Base-by-base conservation (phyloP, 2,888 invertebrate genomes). In the Trissolcus brochymenae region DNA sequence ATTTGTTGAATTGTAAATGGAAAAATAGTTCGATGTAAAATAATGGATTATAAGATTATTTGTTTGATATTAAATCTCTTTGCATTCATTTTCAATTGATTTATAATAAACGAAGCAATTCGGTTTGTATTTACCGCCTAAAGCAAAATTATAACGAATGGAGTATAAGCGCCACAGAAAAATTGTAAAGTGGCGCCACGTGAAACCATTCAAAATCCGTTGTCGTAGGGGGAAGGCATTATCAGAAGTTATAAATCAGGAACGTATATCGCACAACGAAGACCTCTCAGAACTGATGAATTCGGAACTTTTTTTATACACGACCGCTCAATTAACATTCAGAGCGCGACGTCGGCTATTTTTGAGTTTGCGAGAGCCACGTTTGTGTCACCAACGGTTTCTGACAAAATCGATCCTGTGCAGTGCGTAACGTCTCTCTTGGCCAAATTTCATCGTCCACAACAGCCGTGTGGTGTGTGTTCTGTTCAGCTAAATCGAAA, bases 241-340 rank as follows among this genome's bases (percentile, higher is more conserved):
- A 35, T 35, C 35, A 35, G 35, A 35, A 35, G 9, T 35, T 11
- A 11, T 3, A 43, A 19, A 35, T 43, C 67, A 67, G 67, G 67
- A 59, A 59, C 67, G 68, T 68, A 68, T 25, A 60, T 40, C 21
- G 60, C 19, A 35, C 21, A 40, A 19, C 21, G 2, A 41, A 59
- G 16, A 59, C 66, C 57, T 66, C 35, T 7, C 19, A 56, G 4
- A 67, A 59, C 51, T 14, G n/a, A 11, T n/a, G 35, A 46, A 60
- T 46, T 46, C 21, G 40, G 49, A 29, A 40, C 25, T 51, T 53
- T 60, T n/a, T 68, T 68, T 57, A 40, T 46, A 21, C 16, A 11
- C 68, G 16, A 57, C 21, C 46, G 21, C 35, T 35, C 1, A 60
- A 60, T 68, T 68, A 60, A 60, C 21, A 68, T 68, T 68, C 60